These are phyloP conservation scores for Coleophora flavipennella DNA, from an alignment of 2,888 invertebrate species.

Conservation along the genomic window DNA sequence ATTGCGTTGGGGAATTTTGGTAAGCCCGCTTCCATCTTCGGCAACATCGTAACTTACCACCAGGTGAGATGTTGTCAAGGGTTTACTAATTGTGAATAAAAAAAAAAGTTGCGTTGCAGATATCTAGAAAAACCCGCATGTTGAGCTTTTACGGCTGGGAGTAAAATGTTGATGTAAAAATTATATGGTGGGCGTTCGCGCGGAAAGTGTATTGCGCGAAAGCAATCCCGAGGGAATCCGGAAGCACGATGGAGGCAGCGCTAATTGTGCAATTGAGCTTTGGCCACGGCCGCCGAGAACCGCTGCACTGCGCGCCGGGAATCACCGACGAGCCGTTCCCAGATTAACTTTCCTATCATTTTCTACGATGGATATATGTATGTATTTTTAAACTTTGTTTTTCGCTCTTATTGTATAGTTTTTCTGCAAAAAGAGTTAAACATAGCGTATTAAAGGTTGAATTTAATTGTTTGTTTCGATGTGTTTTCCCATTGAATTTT, in stretches of 20 bases:
- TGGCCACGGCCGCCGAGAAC: conserved; percentile 31
- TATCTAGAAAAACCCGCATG: not conserved
- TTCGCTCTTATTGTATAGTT: not conserved
- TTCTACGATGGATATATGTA: not conserved
- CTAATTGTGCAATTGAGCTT: conserved; percentile 61
- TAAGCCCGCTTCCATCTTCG: too few relatives aligned
- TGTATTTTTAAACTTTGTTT: too few relatives aligned
- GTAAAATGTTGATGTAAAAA: not conserved
- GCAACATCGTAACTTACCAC: too few relatives aligned
- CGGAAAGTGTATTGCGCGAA: conserved; percentile 1
- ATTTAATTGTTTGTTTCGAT: too few relatives aligned
- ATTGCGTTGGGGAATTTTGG: too few relatives aligned
- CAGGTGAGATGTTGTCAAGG: too few relatives aligned
- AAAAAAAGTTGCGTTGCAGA: too few relatives aligned
- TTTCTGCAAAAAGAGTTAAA: not conserved
- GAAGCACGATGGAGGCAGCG: conserved; percentile 41
- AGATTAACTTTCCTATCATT: conserved; percentile 13
- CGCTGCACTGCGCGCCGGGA: conserved; percentile 22
- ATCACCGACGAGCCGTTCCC: conserved; percentile 21
- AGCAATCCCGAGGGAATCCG: conserved; percentile 55
- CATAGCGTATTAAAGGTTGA: not conserved
- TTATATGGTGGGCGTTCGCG: not conserved
- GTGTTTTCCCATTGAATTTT: too few relatives aligned
- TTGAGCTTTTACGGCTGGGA: too few relatives aligned
- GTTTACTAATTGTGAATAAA: too few relatives aligned